A percentile compares a stretch with the other conserved stretches of the same genome.
These are phyloP conservation scores for Myopa tessellatipennis DNA, from an alignment of 2,888 invertebrate species.

Conservation along the genomic window DNA sequence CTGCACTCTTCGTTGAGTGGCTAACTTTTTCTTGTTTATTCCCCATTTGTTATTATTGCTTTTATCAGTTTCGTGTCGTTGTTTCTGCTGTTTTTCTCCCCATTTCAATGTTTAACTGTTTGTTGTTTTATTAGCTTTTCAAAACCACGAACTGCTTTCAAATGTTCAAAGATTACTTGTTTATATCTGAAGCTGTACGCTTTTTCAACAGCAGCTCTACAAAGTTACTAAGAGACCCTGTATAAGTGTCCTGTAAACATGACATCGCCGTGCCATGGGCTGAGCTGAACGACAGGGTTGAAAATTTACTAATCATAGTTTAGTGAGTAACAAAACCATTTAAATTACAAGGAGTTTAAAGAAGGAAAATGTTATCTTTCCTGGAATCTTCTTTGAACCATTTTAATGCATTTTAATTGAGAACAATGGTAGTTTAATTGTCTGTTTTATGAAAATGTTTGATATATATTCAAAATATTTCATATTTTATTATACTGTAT, in stretches of 20 bases:
- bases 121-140: slow-evolving; percentile 13
- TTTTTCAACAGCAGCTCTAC: too few relatives aligned
- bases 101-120: background rate
- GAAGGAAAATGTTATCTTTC: too few relatives aligned
- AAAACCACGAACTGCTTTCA: background rate
- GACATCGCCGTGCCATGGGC: too few relatives aligned
- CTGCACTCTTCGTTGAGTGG: background rate
- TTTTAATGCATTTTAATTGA: too few relatives aligned
- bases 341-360: too few relatives aligned
- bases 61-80: background rate
- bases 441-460: background rate
- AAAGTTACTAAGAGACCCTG: too few relatives aligned
- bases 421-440: background rate
- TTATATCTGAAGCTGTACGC: background rate
- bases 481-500: background rate
- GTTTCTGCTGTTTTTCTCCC: background rate
- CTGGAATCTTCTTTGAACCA: too few relatives aligned
- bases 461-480: background rate
- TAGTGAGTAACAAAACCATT: too few relatives aligned
- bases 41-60: background rate
- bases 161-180: background rate
- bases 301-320: too few relatives aligned
- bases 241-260: too few relatives aligned
- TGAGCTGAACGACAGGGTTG: too few relatives aligned
- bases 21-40: slow-evolving; percentile 6